Evolutionary conservation across 2,888 invertebrate genomes (phyloP), one percentile per base, ranked within the genome.

Genomic region (Philereme transversata): DNA sequence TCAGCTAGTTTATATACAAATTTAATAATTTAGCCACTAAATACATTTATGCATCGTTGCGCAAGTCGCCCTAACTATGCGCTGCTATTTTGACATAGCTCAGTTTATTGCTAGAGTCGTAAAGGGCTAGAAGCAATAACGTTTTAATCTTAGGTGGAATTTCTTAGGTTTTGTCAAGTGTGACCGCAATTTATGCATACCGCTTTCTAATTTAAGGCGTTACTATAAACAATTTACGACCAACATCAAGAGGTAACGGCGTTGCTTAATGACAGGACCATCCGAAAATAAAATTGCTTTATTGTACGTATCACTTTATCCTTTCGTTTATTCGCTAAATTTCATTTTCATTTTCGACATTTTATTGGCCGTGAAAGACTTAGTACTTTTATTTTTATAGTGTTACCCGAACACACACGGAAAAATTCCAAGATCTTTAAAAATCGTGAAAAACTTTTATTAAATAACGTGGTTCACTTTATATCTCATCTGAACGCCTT

Each of bases 201-300:
- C 71, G 73, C 73, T 84, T 83, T 87, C 83, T 87, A 87, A 90
- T 88, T 88, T 84, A 83, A 85, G 83, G 82, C 83, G 79, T 79
- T 77, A 83, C 86, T 81, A 87, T 90, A 89, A 89, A 89, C 87
- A 85, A 79, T 87, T 89, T 89, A 90, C 87, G 88, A 87, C 81
- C 78, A 76, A 74, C 88, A 87, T 89, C 84, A 87, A 83, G 77
- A 82, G 82, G 84, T 90, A 88, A 90, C 84, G 85, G 84, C 84
- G 78, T 73, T 76, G 76, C 79, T 84, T 89, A 87, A 89, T 88
- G 88, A 86, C 81, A 82, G 81, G 78, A 79, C 77, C 82, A 75
- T 78, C 85, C 82, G 81, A 87, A 87, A 88, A 87, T 88, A 88
- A 89, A 88, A 76, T 75, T 68, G 69, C 68, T 87, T 88, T 87